Evolutionary conservation across 2,797 vertebrate genomes (phyloP).

Genomic region (Melanotaenia pygmaea): DNA sequence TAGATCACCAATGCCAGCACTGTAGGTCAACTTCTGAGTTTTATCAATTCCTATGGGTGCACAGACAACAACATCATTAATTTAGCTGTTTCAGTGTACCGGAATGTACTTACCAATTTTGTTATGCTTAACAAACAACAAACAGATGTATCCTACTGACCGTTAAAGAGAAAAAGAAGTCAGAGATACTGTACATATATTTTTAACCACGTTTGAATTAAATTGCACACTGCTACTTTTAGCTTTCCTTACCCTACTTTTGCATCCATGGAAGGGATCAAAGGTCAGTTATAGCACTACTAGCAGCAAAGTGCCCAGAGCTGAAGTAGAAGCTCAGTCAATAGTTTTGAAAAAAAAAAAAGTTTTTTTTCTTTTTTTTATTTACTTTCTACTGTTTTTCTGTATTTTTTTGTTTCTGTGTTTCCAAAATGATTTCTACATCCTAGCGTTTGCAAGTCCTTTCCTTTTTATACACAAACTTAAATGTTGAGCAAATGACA

Average conservation of each 20-base stretch:
- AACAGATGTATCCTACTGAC: constrained; percentile 8
- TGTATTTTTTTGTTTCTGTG: too few species aligned
- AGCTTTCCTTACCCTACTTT: constrained; percentile 19
- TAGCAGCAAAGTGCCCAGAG: constrained; percentile 12
- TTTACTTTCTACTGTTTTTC: too few species aligned
- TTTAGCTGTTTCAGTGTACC: constrained; percentile 10
- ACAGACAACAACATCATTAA: constrained; percentile 38
- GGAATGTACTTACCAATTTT: not conserved
- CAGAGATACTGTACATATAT: not conserved
- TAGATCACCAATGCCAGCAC: constrained; percentile 63
- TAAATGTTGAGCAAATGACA: too few species aligned
- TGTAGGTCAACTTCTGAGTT: constrained; percentile 59
- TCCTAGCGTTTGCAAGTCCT: too few species aligned
- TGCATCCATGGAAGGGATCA: constrained; percentile 13
- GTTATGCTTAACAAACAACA: constrained; percentile 1
- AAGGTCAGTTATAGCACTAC: constrained; percentile 15
- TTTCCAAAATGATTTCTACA: too few species aligned
- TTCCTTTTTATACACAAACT: too few species aligned
- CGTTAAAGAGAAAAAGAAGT: too few species aligned
- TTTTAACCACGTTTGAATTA: constrained; percentile 9
- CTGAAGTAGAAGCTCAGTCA: constrained; percentile 18
- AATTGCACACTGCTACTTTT: constrained; percentile 8
- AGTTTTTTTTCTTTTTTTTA: not conserved
- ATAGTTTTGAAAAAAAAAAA: constrained; percentile 3
- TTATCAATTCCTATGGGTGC: constrained; percentile 46